Evolutionary conservation across 1,140 invertebrate species (phyloP), one percentile per base, ranked within the genome.

Genomic region (Octopus bimaculoides): DNA sequence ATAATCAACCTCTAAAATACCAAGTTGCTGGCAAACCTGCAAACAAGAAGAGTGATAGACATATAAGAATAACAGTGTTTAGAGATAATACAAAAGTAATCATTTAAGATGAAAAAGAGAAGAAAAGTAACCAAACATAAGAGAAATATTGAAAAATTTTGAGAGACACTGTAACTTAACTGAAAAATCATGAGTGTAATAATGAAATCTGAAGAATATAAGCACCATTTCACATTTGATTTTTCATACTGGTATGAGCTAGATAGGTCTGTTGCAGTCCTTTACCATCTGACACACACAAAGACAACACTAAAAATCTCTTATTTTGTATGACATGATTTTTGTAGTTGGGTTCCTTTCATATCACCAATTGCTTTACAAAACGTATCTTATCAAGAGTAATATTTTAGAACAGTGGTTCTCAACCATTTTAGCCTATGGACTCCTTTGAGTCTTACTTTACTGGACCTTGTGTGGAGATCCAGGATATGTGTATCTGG

Each of bases 1-100:
- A 89, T 96, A 97, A 89, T 96, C 95, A 81, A 93, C 93, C 90
- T 97, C 95, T 82, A 94, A 93, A 82, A 96, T 95, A 54, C 94
- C 94, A 81, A 96, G 88, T 78, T 93, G 92, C 83, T 94, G 92
- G 89, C 95, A 96, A 7, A 95, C 95, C 95, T 96, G 91, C 52
- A 54, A 92, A 83, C 8, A 79, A 71, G 69, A 76, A 77, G 69
- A 79, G 80, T 9, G 55, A 26, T 41, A 75, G 52, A 75, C 17
- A 52, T 41, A 77, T 55, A 26, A 41, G 12, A 77, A 61, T 61
- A 61, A 61, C 56, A 61, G 17, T 12, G 56, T 61, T 9, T 12
- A 61, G 56, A 61, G 17, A 61, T 41, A 61, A 12, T 61, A 61
- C 9, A 61, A 61, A 61, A 61, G 17, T 9, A 71, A 71, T n/a